phyloP scores from a whole-genome alignment of 2,113 vertebrate species.

The Sula dactylatra region DNA sequence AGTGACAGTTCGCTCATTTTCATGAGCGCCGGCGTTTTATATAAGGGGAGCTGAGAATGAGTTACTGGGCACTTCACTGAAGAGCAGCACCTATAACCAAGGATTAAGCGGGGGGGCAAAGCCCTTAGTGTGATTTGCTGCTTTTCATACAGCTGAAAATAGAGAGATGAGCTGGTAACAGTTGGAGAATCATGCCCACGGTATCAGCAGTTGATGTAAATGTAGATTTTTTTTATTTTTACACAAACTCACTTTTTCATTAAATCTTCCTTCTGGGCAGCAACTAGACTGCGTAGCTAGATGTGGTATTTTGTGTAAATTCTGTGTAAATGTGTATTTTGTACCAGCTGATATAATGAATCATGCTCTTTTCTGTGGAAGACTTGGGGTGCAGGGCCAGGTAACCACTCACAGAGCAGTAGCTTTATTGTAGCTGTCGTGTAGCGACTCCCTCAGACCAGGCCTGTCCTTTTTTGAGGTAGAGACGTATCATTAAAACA shows the following conservation, averaged over 20 bases:
- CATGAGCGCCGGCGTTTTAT: accelerated
- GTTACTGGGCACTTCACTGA: background rate
- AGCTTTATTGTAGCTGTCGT: background rate
- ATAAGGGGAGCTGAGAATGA: background rate
- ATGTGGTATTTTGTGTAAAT: background rate
- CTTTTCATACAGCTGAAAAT: background rate
- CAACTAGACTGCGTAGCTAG: background rate
- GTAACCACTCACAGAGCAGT: background rate
- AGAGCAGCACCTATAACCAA: background rate
- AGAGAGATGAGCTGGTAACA: background rate
- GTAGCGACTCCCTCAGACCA: background rate
- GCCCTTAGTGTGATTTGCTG: background rate
- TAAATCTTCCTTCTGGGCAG: background rate
- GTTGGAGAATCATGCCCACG: accelerated
- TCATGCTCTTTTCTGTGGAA: background rate
- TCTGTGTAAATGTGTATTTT: background rate
- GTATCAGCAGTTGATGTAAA: background rate
- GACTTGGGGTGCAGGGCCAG: background rate
- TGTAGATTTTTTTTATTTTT: background rate
- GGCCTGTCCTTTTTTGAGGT: background rate
- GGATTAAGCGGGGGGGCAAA: background rate
- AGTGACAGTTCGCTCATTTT: too few relatives aligned
- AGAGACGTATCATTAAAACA: accelerated
- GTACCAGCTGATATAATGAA: background rate
- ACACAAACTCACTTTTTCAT: background rate